Evolutionary conservation across 2,113 vertebrate genomes (phyloP).

Genomic region (Dinomys branickii): DNA sequence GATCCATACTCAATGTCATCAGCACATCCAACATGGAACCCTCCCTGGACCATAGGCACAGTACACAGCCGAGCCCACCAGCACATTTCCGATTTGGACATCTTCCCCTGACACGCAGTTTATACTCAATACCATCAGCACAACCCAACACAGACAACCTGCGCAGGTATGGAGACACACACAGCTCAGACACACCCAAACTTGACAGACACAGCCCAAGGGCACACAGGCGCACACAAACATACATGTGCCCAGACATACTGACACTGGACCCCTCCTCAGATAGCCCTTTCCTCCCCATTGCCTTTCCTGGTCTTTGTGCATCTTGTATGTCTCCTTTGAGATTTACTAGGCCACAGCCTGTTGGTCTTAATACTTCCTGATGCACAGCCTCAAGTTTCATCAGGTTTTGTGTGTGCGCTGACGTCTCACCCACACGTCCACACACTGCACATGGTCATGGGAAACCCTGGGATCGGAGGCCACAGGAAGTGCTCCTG

Average conservation of each 20-base stretch:
- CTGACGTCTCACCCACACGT: rapidly evolving
- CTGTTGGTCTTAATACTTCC: neutral
- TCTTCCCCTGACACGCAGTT: neutral
- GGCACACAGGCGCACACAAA: neutral
- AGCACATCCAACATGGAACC: neutral
- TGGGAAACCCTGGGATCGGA: neutral
- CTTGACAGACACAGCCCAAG: neutral
- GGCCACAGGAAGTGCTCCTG: neutral
- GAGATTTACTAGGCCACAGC: neutral
- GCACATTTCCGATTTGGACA: neutral
- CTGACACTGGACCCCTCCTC: neutral
- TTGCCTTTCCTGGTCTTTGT: neutral
- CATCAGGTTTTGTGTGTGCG: neutral
- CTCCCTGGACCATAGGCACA: neutral
- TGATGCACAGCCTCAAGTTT: neutral
- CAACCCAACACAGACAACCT: neutral
- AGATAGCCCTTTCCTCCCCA: neutral
- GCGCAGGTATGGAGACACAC: neutral
- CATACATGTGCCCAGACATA: too few relatives aligned
- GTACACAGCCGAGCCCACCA: neutral
- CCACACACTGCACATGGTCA: neutral
- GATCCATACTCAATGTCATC: neutral
- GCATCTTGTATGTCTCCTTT: neutral
- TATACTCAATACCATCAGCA: neutral
- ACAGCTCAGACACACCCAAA: neutral